phyloP scores from a whole-genome alignment of 2,888 invertebrate genomes.

The Cryptosula pallasiana region DNA sequence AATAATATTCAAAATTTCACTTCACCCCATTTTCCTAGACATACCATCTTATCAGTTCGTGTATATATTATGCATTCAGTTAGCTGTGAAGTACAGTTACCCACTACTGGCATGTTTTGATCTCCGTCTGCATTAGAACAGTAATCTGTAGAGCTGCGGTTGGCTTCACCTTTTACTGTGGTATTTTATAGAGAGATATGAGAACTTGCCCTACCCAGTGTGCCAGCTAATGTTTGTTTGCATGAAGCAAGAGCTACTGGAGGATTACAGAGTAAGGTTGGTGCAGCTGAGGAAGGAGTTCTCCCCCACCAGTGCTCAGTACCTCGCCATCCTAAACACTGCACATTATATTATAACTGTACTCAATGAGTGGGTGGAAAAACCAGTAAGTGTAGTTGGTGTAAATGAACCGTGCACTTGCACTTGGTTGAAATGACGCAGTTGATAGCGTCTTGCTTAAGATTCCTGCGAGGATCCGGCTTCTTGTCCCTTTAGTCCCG shows the following conservation, averaged over 20 bases:
- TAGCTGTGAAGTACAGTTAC: too few species aligned
- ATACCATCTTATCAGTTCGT: too few species aligned
- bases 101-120: too few species aligned
- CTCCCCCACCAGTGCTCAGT: conserved; percentile 54
- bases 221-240: conserved; percentile 69
- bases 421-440: too few species aligned
- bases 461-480: too few species aligned
- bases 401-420: too few species aligned
- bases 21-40: too few species aligned
- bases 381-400: conserved; percentile 58
- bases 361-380: conserved; percentile 71
- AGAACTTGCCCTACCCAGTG: conserved; percentile 68
- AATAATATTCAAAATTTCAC: too few species aligned
- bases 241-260: conserved; percentile 80
- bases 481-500: too few species aligned
- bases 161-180: neutral
- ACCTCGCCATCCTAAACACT: conserved; percentile 69
- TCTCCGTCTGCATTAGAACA: neutral
- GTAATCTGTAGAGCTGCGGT: neutral
- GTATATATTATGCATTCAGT: too few species aligned
- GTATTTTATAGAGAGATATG: conserved; percentile 65
- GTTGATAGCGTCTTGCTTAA: too few species aligned
- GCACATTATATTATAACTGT: conserved; percentile 67
- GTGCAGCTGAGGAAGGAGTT: conserved; percentile 70
- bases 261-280: conserved; percentile 81